A percentile compares a stretch with the other conserved stretches of the same genome.
Evolutionary conservation across 2,113 vertebrate genomes (phyloP).

Genomic region (Neolamprologus toae): DNA sequence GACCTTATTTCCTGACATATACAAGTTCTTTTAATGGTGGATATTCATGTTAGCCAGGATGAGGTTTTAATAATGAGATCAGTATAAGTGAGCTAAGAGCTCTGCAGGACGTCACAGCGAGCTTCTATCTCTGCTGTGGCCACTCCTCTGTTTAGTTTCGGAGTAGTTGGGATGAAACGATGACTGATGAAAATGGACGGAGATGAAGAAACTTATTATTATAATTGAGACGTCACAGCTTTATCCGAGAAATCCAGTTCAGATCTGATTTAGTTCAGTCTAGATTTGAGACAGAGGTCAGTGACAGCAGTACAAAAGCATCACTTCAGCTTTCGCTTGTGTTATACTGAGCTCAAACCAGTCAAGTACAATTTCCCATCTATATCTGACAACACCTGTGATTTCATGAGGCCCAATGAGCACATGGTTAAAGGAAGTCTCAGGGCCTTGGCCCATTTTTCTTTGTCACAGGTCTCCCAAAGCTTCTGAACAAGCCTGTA

Average conservation of each 20-base stretch:
- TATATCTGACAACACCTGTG: not conserved
- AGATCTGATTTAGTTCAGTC: not conserved
- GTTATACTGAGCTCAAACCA: not conserved
- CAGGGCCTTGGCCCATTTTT: not conserved
- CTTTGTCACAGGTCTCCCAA: not conserved
- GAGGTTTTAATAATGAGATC: not conserved
- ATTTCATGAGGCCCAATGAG: not conserved
- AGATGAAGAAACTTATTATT: not conserved
- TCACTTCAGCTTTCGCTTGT: not conserved
- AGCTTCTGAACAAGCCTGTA: not conserved
- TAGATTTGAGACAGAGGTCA: rapidly evolving
- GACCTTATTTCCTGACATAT: not conserved
- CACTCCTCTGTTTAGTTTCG: not conserved
- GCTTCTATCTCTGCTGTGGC: no score
- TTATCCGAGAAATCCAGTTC: not conserved
- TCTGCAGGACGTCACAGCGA: not conserved
- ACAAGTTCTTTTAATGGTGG: not conserved
- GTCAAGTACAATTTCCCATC: not conserved
- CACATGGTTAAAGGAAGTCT: not conserved
- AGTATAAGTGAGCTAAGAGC: not conserved
- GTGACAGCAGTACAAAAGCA: rapidly evolving
- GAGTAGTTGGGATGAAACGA: not conserved
- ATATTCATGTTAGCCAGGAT: not conserved
- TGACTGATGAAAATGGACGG: not conserved
- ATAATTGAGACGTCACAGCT: not conserved